A percentile compares a stretch with the other conserved stretches of the same genome.
Evolutionary conservation across 2,113 vertebrate genomes (phyloP).

Genomic region (Pseudopodoces humilis): DNA sequence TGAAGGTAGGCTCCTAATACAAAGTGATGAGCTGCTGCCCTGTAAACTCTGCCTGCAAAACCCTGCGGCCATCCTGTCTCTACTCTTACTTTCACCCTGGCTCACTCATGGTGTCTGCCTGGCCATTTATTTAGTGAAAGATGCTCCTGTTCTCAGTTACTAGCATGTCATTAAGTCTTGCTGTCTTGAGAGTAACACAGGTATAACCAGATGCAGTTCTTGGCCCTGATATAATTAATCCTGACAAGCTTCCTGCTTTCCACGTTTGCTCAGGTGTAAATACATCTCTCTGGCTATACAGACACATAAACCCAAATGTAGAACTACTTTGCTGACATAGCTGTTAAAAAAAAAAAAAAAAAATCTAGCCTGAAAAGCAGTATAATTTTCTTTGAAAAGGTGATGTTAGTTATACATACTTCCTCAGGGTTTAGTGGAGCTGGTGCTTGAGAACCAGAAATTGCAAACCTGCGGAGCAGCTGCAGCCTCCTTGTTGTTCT

Average conservation of each 20-base stretch:
- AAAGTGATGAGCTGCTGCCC: conserved; percentile 54
- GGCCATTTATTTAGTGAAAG: conserved; percentile 37
- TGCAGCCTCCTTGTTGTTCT: background rate
- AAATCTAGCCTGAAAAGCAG: background rate
- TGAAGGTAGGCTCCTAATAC: conserved; percentile 19
- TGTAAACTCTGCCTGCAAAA: conserved; percentile 42
- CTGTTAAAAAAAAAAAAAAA: background rate
- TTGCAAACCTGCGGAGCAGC: background rate
- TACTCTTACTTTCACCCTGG: conserved; percentile 7
- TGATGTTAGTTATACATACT: background rate
- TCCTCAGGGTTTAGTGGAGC: background rate
- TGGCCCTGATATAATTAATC: conserved; percentile 23
- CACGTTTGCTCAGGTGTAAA: conserved; percentile 16
- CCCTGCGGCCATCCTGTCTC: conserved; percentile 33
- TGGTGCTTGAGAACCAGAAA: background rate
- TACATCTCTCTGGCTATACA: background rate
- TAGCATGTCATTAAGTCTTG: background rate
- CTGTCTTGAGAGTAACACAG: conserved; percentile 20
- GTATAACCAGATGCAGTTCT: conserved; percentile 46
- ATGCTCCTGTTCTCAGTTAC: conserved; percentile 45
- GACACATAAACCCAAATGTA: background rate
- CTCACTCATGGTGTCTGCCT: conserved; percentile 7
- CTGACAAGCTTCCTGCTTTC: conserved; percentile 32
- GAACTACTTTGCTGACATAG: background rate
- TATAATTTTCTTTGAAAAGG: background rate